Evolutionary conservation across 2,797 vertebrate genomes (phyloP), one percentile per base, ranked within the genome.

Genomic region (Sebastes trivittatus): DNA sequence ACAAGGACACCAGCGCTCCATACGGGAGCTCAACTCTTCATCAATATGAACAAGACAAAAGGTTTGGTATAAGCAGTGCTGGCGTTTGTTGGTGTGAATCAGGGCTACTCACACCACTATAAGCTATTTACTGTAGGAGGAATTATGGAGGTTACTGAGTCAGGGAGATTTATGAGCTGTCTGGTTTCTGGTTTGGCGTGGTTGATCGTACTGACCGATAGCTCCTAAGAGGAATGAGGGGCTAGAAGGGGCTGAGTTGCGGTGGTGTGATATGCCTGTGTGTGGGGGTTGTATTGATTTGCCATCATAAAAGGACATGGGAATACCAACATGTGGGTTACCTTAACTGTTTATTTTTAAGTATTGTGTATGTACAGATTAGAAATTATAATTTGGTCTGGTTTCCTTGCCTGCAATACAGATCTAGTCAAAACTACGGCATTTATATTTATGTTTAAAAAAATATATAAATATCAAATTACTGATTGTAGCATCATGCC

Each of bases 251-350:
- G 59, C 72, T 34, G 65, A 74, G 46, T 75, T 81, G 55, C 78
- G 65, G 55, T 61, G 42, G 63, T 79, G 75, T 42, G 54, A 80
- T 82, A 59, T 54, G 25, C 69, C 27, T 74, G 58, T 59, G 36
- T 75, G 42, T 55, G 59, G 30, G 64, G 9, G n/a, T 54, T 66
- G 20, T 71, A 90, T 92, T 78, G 88, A 88, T 90, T 85, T 81
- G 7, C 16, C 46, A 55, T 79, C 36, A 83, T 77, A 77, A 71
- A 72, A 73, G 6, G 27, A 36, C 58, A 77, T 29, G 25, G 72
- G 64, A 83, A 61, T 75, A 79, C 18, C 23, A 72, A 61, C 36
- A 61, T 62, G 7, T 65, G 77, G 25, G 38, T 34, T 67, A 36
- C 6, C 8, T 2, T 27, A 22, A 69, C 10, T n/a, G n/a, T 38